These are phyloP conservation scores for Varecia variegata DNA, from an alignment of 2,797 vertebrate genomes.

Conservation along the genomic window DNA sequence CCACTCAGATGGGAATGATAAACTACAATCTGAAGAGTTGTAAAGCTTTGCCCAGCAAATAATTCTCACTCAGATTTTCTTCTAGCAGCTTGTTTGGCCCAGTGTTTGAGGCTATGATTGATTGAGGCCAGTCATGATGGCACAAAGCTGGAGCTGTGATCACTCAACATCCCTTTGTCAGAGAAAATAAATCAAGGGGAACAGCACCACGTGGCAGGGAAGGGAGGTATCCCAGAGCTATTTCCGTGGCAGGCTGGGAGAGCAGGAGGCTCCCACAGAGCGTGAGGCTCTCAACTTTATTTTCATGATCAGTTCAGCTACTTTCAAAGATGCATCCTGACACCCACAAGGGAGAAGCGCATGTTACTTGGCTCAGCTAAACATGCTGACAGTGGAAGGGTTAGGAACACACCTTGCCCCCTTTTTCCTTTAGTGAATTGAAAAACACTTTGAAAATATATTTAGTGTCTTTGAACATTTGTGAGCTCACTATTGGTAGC, in stretches of 20 bases:
- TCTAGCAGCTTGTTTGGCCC: conserved; percentile 3
- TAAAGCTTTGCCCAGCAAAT: conserved; percentile 29
- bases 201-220: too few species aligned
- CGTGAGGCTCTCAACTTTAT: background rate
- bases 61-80: conserved; percentile 54
- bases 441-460: conserved; percentile 62
- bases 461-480: conserved; percentile 58
- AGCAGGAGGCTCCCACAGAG: background rate
- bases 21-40: conserved; percentile 31
- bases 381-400: background rate
- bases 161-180: background rate
- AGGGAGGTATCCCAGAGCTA: background rate
- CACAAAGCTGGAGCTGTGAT: conserved; percentile 3
- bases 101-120: background rate
- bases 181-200: conserved; percentile 9
- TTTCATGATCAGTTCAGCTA: conserved; percentile 33
- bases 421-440: background rate
- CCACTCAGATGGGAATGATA: background rate
- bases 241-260: background rate
- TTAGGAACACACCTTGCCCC: background rate
- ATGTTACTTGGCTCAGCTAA: background rate
- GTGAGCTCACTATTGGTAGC: background rate
- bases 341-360: background rate
- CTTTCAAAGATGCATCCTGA: conserved; percentile 35
- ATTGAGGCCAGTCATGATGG: background rate